Evolutionary conservation across 2,797 vertebrate genomes (phyloP).

Genomic region (Pseudomugil tenellus): DNA sequence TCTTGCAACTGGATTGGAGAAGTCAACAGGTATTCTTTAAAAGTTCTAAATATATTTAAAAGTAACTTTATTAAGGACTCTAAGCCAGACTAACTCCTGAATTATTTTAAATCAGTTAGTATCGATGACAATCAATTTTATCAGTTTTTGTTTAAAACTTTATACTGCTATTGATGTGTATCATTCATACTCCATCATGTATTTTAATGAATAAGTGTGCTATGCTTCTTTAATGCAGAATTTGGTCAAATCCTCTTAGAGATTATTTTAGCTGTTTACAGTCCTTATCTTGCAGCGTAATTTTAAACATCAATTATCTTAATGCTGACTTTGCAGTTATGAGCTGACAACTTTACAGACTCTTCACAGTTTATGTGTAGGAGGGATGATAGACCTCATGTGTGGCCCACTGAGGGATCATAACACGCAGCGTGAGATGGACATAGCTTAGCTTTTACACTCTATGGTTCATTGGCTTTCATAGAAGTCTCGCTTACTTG

Average conservation of each 20-base stretch:
- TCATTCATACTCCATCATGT: too few relatives aligned
- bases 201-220: neutral
- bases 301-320: neutral
- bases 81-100: too few relatives aligned
- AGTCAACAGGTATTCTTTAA: too few relatives aligned
- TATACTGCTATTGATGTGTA: too few relatives aligned
- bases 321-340: conserved; percentile 10
- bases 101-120: too few relatives aligned
- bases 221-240: neutral
- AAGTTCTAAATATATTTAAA: too few relatives aligned
- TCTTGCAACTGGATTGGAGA: too few relatives aligned
- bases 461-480: conserved; percentile 30
- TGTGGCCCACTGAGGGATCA: conserved; percentile 35
- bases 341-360: conserved; percentile 27
- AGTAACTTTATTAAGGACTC: too few relatives aligned
- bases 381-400: conserved; percentile 43
- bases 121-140: too few relatives aligned
- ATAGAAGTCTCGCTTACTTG: conserved; percentile 18
- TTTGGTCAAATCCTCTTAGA: neutral
- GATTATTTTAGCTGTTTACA: neutral
- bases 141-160: too few relatives aligned
- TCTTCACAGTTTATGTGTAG: conserved; percentile 3
- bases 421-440: conserved; percentile 39
- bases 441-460: conserved; percentile 40
- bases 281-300: neutral